A percentile compares a stretch with the other conserved stretches of the same genome.
Evolutionary conservation across 2,113 vertebrate species (phyloP).

Genomic region (Muntiacus muntjak): DNA sequence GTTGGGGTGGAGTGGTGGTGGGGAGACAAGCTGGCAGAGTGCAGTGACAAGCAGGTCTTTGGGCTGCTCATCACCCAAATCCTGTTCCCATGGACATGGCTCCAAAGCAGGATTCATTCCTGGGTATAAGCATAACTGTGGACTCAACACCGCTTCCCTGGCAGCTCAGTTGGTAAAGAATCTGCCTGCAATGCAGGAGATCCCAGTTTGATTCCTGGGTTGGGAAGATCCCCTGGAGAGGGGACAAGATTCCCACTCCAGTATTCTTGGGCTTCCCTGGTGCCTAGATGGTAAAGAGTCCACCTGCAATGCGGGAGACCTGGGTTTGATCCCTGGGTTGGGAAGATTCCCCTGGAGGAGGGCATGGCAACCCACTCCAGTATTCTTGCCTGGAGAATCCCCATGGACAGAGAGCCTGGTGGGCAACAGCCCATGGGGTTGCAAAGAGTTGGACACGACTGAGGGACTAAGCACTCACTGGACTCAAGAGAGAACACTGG

Average conservation of each 20-base stretch:
- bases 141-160: not conserved
- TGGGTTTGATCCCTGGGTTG: not conserved
- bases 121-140: not conserved
- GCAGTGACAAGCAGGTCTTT: not conserved
- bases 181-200: not conserved
- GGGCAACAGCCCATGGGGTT: not conserved
- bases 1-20: too few relatives aligned
- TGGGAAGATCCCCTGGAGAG: not conserved
- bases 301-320: not conserved
- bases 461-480: not conserved
- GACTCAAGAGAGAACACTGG: not conserved
- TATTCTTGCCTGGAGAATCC: not conserved
- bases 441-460: not conserved
- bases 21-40: not conserved
- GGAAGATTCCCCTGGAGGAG: not conserved
- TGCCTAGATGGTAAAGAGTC: not conserved
- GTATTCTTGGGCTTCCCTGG: not conserved
- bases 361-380: not conserved
- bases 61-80: not conserved
- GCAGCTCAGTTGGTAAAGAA: not conserved
- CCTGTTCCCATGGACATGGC: not conserved
- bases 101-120: not conserved
- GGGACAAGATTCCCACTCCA: not conserved
- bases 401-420: not conserved
- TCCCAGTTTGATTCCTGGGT: not conserved